These are phyloP conservation scores for Spizaetus ornatus DNA, from an alignment of 2,113 vertebrate genomes.

Conservation along the genomic window DNA sequence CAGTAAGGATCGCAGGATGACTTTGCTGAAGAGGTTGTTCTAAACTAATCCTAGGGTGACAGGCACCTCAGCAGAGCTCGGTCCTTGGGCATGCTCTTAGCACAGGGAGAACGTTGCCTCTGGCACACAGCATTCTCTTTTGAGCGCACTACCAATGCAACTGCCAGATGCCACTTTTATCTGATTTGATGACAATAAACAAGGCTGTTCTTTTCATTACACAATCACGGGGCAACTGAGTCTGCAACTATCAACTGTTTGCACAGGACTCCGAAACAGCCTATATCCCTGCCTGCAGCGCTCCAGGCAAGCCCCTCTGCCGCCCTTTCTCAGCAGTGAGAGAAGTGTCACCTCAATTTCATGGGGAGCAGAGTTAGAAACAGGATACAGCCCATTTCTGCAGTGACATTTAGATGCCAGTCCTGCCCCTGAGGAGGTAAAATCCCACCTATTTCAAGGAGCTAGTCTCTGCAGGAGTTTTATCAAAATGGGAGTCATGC, in stretches of 20 bases:
- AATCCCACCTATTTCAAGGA: background rate
- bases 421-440: background rate
- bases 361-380: background rate
- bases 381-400: background rate
- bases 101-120: background rate
- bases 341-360: accelerated
- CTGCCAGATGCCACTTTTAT: background rate
- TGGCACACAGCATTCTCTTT: background rate
- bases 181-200: background rate
- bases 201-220: background rate
- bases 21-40: background rate
- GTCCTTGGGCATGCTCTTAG: background rate
- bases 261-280: background rate
- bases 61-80: background rate
- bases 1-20: background rate
- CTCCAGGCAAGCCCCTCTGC: background rate
- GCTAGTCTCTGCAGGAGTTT: background rate
- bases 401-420: background rate
- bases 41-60: background rate
- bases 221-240: background rate
- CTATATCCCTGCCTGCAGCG: background rate
- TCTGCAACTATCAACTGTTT: background rate
- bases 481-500: background rate
- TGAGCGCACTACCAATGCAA: background rate
- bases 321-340: background rate